Conservation (phyloP, 2,888 invertebrate genomes). For the Ceriagrion tenellum region DNA sequence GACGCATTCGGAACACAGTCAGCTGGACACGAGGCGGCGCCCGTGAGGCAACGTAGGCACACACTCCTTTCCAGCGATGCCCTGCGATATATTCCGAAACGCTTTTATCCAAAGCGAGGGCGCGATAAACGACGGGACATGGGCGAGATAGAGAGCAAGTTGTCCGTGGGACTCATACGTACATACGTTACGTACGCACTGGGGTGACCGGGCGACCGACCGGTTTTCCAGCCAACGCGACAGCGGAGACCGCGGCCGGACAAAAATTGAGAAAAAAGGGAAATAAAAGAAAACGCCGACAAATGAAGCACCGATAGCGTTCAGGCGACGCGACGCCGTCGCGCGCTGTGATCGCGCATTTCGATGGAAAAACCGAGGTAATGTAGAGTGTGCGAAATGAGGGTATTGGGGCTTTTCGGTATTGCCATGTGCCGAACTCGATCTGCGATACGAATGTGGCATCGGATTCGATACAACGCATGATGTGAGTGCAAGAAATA, state of each 20-base stretch:
- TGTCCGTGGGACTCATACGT: not conserved
- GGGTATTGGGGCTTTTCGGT: no score
- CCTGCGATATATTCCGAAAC: not conserved
- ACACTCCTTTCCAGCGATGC: not conserved
- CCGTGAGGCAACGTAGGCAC: not conserved
- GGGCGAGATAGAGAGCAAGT: not conserved
- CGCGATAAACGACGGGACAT: not conserved
- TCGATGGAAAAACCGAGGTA: not conserved
- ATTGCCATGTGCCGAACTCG: no score
- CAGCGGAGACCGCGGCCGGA: not conserved
- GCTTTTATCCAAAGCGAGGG: not conserved
- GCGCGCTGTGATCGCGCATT: not conserved
- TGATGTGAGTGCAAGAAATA: no score
- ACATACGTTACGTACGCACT: not conserved
- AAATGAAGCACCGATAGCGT: not conserved
- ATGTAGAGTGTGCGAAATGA: no score
- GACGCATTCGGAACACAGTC: slow-evolving; percentile 8
- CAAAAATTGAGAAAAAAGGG: not conserved
- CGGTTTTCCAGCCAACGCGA: not conserved
- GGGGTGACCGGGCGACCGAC: not conserved
- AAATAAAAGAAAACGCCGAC: not conserved
- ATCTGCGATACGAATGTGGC: no score
- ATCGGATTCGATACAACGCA: no score
- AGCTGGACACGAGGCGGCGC: not conserved
- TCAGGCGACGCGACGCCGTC: not conserved